phyloP scores from a whole-genome alignment of 2,888 invertebrate genomes.

The Ametastegia equiseti region DNA sequence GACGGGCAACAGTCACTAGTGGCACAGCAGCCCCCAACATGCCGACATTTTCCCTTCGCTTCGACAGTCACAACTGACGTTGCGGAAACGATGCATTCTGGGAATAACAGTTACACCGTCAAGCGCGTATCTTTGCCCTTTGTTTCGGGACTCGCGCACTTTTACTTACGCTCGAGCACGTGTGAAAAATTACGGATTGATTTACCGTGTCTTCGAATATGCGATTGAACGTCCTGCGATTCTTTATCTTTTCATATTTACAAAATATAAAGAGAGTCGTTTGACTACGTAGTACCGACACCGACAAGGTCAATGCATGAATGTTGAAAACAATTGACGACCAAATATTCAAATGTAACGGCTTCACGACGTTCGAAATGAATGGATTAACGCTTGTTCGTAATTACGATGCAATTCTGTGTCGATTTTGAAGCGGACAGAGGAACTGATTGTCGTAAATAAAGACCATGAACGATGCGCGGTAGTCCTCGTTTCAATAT shows the following conservation, averaged over 20 bases:
- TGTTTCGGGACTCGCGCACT: background rate
- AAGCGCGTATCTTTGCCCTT: background rate
- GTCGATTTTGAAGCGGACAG: background rate
- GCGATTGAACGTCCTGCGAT: background rate
- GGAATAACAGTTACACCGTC: conserved; percentile 35
- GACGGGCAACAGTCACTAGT: conserved; percentile 64
- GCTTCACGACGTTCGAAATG: background rate
- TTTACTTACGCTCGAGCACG: background rate
- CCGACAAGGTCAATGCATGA: conserved; percentile 32
- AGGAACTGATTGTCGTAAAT: background rate
- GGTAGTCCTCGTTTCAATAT: conserved; percentile 40
- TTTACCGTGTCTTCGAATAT: background rate
- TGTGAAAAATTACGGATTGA: background rate
- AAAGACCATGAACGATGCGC: conserved; percentile 19
- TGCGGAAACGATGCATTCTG: conserved; percentile 66
- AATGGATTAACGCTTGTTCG: background rate
- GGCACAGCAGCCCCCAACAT: conserved; percentile 75
- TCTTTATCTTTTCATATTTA: background rate
- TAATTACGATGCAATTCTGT: background rate
- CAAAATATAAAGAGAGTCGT: background rate
- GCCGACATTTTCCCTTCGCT: conserved; percentile 78
- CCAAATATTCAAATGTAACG: conserved; percentile 1
- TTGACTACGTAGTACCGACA: conserved; percentile 19
- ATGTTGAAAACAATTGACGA: conserved; percentile 30
- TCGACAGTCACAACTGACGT: conserved; percentile 54